Percentiles rank a stretch among this genome's conserved stretches.
Evolutionary conservation across 2,797 vertebrate species (phyloP).

Genomic region (Diplodus puntazzo): DNA sequence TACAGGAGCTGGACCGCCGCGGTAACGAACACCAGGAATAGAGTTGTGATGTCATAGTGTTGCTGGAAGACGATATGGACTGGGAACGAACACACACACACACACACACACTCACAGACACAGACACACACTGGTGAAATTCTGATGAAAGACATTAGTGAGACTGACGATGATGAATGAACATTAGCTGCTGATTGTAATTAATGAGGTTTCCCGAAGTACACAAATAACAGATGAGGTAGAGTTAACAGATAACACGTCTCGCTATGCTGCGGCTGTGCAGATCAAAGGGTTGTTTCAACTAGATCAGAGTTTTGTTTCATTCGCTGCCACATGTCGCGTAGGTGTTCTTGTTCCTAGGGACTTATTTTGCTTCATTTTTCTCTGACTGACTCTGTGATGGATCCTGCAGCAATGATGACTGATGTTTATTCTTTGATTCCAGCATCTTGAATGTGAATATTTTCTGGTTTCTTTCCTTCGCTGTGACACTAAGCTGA

Average conservation of each 20-base stretch:
- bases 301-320: neutral
- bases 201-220: neutral
- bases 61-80: conserved; percentile 82
- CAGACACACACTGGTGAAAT: conserved; percentile 7
- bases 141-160: conserved; percentile 33
- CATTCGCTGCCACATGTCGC: neutral
- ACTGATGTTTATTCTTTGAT: too few relatives aligned
- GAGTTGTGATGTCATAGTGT: conserved; percentile 84
- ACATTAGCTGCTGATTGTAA: conserved; percentile 8
- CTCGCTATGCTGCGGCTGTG: too few relatives aligned
- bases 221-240: conserved; percentile 10
- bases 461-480: too few relatives aligned
- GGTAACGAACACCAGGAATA: conserved; percentile 85
- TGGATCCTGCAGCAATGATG: too few relatives aligned
- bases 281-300: neutral
- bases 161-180: conserved; percentile 1
- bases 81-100: conserved; percentile 46
- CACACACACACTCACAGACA: conserved; percentile 35
- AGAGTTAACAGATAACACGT: neutral
- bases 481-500: too few relatives aligned
- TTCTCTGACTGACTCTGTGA: neutral
- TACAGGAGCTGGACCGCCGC: conserved; percentile 68
- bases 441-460: too few relatives aligned
- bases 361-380: neutral
- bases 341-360: neutral